These are phyloP conservation scores for Rutilus rutilus DNA, from an alignment of 2,113 vertebrate genomes.

Conservation along the genomic window DNA sequence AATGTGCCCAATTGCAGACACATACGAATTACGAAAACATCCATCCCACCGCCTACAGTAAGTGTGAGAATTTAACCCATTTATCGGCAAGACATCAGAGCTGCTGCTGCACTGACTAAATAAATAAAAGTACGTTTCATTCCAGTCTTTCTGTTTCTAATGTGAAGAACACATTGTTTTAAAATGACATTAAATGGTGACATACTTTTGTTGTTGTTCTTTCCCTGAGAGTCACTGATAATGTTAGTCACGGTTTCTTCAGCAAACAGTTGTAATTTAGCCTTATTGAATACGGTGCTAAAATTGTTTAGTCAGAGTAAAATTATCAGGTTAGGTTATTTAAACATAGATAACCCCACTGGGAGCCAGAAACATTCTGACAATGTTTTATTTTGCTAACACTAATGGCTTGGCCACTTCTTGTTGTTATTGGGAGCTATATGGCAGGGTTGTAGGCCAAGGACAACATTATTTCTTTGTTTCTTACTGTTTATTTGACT, in stretches of 20 bases:
- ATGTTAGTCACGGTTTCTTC: neutral
- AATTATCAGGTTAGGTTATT: neutral
- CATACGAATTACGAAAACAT: neutral
- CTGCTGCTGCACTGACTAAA: neutral
- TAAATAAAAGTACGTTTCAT: neutral
- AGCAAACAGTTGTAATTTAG: neutral
- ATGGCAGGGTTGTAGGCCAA: no score
- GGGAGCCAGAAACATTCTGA: neutral
- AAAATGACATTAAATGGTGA: neutral
- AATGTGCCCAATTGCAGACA: neutral
- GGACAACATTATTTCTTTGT: no score
- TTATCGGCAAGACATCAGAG: neutral
- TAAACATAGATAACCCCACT: neutral
- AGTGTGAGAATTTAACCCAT: neutral
- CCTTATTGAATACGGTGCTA: no score
- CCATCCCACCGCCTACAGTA: no score
- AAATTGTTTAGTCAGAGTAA: neutral
- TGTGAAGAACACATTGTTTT: neutral
- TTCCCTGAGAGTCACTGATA: neutral
- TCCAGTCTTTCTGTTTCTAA: neutral
- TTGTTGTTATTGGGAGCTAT: no score
- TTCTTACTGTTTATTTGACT: no score
- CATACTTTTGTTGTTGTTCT: neutral
- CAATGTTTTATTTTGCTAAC: neutral
- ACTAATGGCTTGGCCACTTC: neutral